These are phyloP conservation scores for Stenotaenia linearis DNA, from an alignment of 2,888 invertebrate species.

Conservation along the genomic window DNA sequence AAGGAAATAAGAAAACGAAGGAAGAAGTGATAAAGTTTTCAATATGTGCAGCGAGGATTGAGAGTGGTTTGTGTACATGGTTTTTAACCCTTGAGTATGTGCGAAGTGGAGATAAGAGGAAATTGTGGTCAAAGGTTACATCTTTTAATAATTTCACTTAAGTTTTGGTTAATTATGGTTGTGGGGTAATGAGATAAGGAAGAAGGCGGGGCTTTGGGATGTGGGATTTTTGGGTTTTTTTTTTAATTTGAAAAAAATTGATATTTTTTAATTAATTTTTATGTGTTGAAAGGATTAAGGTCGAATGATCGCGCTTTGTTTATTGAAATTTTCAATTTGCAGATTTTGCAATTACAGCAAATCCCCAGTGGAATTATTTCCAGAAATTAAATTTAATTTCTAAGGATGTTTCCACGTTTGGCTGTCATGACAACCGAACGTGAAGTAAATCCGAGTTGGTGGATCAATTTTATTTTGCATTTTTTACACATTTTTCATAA, in stretches of 20 bases:
- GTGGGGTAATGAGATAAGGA: conserved; percentile 2
- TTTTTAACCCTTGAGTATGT: background rate
- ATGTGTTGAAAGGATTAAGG: background rate
- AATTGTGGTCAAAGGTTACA: conserved; percentile 11
- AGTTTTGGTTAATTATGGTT: background rate
- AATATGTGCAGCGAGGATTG: background rate
- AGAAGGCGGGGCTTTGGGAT: no score
- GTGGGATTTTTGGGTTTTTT: no score
- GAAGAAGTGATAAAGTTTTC: background rate
- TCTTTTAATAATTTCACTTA: conserved; percentile 15
- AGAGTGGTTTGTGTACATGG: background rate
- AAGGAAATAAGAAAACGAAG: background rate
- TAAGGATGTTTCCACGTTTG: background rate
- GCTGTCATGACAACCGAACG: background rate
- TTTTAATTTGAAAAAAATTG: background rate
- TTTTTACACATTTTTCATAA: background rate
- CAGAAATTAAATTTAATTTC: conserved; percentile 13
- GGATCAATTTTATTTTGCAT: conserved; percentile 1
- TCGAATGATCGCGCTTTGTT: background rate
- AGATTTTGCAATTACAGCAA: background rate
- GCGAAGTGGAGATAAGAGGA: background rate
- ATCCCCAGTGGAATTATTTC: background rate
- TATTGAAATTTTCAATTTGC: background rate
- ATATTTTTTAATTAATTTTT: background rate
- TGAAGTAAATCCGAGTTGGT: background rate